Percentiles rank a stretch among this genome's conserved stretches.
Conservation (phyloP, 2,797 vertebrate genomes). For the Pitangus sulphuratus region DNA sequence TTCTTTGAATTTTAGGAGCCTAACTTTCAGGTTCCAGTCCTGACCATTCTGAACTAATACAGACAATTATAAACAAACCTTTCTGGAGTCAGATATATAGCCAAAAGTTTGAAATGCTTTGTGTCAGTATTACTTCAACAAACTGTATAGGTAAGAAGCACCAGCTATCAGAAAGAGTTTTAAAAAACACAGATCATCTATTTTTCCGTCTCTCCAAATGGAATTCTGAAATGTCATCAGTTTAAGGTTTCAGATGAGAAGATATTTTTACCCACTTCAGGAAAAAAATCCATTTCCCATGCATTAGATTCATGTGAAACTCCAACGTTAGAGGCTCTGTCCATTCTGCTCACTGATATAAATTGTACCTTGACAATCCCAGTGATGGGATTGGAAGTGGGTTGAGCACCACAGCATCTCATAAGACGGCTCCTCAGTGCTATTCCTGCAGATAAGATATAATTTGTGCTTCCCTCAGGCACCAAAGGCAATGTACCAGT, state of each 20-base stretch:
- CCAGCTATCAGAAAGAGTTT: constrained; percentile 8
- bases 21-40: not conserved
- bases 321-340: constrained; percentile 5
- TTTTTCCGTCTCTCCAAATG: constrained; percentile 32
- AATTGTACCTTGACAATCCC: constrained; percentile 45
- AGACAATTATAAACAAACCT: not conserved
- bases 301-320: constrained; percentile 20
- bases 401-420: constrained; percentile 8
- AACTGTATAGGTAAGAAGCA: not conserved
- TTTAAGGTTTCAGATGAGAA: constrained; percentile 44
- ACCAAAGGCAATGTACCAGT: constrained; percentile 25
- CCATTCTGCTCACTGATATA: constrained; percentile 35
- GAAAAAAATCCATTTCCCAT: constrained; percentile 58
- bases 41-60: not conserved
- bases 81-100: not conserved
- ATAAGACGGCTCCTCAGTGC: not conserved
- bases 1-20: not conserved
- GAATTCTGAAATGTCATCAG: constrained; percentile 61
- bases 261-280: constrained; percentile 52
- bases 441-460: constrained; percentile 54
- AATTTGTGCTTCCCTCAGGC: constrained; percentile 57
- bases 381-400: constrained; percentile 36
- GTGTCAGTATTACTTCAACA: not conserved
- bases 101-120: not conserved
- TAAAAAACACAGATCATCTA: constrained; percentile 21